Evolutionary conservation across 2,797 vertebrate genomes (phyloP).

Genomic region (Lemur catta): DNA sequence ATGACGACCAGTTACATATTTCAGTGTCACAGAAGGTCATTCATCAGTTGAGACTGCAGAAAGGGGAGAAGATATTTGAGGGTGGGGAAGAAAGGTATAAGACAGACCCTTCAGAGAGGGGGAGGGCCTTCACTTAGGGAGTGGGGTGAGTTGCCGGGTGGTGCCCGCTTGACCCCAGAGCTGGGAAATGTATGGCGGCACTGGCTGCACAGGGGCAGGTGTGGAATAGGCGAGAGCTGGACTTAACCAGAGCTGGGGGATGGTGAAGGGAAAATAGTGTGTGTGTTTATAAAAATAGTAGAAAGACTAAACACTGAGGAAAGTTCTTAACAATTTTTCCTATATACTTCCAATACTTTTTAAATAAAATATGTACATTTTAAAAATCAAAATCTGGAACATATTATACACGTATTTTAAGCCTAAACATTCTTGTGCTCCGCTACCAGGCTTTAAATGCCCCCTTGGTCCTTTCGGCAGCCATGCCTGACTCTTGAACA

Average conservation of each 20-base stretch:
- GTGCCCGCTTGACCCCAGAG: neutral
- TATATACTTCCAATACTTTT: neutral
- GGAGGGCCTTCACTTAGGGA: neutral
- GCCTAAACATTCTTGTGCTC: no score
- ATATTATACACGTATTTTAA: no score
- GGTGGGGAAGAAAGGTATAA: neutral
- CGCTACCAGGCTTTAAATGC: neutral
- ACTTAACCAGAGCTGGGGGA: neutral
- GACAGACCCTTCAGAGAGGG: fast-evolving
- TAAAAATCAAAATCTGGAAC: neutral
- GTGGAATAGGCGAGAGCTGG: no score
- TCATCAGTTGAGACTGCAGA: neutral
- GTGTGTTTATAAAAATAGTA: neutral
- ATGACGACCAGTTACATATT: neutral
- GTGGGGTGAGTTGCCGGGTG: fast-evolving
- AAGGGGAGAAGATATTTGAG: neutral
- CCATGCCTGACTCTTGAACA: no score
- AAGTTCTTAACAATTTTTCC: neutral
- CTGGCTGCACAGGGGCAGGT: neutral
- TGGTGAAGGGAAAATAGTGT: neutral
- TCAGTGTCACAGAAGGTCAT: neutral
- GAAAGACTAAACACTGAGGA: neutral
- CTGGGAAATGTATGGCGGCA: no score
- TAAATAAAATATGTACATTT: neutral
- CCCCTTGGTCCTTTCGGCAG: neutral